Percentiles rank a stretch among this genome's conserved stretches.
These are phyloP conservation scores for Bedellia somnulentella DNA, from an alignment of 2,888 invertebrate genomes.

Conservation along the genomic window DNA sequence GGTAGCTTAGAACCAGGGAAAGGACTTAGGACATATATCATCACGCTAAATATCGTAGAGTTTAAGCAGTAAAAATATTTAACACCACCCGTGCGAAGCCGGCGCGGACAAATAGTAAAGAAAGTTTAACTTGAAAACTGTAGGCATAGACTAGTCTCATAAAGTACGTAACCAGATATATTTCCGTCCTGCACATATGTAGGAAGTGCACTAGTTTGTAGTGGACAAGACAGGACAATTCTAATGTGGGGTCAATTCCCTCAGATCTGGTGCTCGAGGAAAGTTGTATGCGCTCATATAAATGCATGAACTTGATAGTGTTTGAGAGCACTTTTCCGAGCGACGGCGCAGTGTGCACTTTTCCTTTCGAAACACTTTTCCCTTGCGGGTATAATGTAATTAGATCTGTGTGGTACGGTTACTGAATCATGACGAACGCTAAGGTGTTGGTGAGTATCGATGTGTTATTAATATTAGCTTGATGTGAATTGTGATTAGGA, in stretches of 20 bases:
- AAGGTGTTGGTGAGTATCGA: constrained; percentile 37
- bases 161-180: no score
- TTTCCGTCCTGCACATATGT: constrained; percentile 21
- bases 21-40: no score
- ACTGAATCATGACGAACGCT: constrained; percentile 26
- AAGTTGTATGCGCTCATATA: constrained; percentile 46
- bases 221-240: constrained; percentile 52
- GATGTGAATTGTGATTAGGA: neutral
- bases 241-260: constrained; percentile 53
- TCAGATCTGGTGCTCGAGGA: constrained; percentile 41
- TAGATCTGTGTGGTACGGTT: constrained; percentile 9
- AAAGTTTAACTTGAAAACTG: no score
- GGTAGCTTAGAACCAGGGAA: no score
- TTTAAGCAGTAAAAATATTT: no score
- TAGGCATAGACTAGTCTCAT: no score
- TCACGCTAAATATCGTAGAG: no score
- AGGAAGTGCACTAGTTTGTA: constrained; percentile 25
- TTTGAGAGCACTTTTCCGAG: constrained; percentile 39
- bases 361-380: constrained; percentile 33
- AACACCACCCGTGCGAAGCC: no score
- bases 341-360: constrained; percentile 34
- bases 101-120: no score
- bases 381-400: constrained; percentile 32
- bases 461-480: neutral
- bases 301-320: constrained; percentile 53